phyloP scores from a whole-genome alignment of 2,888 invertebrate genomes.

The Drosophila recens region DNA sequence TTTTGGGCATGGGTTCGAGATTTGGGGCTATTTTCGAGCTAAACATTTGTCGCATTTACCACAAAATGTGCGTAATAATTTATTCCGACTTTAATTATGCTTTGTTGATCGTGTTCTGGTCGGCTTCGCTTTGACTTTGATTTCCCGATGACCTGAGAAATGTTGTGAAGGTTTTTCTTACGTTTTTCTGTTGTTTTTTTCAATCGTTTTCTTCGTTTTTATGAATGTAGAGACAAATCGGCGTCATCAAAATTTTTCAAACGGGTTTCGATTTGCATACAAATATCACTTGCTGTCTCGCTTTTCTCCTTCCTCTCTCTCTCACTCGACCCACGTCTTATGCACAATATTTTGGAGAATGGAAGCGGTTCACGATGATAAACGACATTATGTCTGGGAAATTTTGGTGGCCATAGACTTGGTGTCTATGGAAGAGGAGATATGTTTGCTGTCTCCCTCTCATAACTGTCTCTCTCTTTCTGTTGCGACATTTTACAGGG shows the following conservation, averaged over 20 bases:
- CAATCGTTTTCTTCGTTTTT: slow-evolving; percentile 40
- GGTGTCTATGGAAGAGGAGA: slow-evolving; percentile 42
- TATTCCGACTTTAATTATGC: slow-evolving; percentile 76
- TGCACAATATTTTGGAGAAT: slow-evolving; percentile 17
- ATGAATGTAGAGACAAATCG: slow-evolving; percentile 83
- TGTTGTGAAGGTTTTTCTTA: slow-evolving; percentile 34
- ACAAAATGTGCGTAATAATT: slow-evolving; percentile 76
- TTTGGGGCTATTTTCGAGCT: slow-evolving; percentile 12
- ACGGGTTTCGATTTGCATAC: slow-evolving; percentile 74
- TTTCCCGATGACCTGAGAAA: slow-evolving; percentile 33
- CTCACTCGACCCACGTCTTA: slow-evolving; percentile 22
- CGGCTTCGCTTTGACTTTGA: slow-evolving; percentile 52
- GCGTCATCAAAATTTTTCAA: slow-evolving; percentile 81
- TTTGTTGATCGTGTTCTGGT: slow-evolving; percentile 48
- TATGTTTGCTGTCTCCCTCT: neutral
- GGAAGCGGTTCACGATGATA: slow-evolving; percentile 53
- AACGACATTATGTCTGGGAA: slow-evolving; percentile 53
- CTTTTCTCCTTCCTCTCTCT: slow-evolving; percentile 3
- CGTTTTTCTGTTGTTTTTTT: neutral
- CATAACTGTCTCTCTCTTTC: neutral
- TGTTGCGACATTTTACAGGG: slow-evolving; percentile 22
- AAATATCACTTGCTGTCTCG: slow-evolving; percentile 64
- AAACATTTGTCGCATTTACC: slow-evolving; percentile 62
- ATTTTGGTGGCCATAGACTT: slow-evolving; percentile 50
- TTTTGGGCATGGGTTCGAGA: slow-evolving; percentile 5